Conservation (phyloP, 1,140 invertebrate genomes). For the Sycophila sp. region DNA sequence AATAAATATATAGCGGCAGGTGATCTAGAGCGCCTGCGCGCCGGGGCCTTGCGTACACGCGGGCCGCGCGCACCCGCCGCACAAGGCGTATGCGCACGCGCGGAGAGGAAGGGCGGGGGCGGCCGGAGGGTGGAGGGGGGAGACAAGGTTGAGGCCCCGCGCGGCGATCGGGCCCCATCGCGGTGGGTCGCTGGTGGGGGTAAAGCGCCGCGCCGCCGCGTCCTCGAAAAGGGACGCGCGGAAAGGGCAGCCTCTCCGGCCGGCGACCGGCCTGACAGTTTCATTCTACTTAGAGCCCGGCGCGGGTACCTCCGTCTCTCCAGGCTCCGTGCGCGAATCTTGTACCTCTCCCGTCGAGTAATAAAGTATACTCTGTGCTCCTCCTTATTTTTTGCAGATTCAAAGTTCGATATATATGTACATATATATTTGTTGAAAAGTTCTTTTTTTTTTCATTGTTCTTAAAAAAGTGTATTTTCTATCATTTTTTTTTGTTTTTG, state of each 20-base stretch:
- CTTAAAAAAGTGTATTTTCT: too few species aligned
- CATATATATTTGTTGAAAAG: too few species aligned
- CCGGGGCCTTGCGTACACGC: too few species aligned
- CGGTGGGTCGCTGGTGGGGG: conserved; percentile 30
- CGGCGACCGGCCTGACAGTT: conserved; percentile 23
- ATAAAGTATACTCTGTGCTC: neutral
- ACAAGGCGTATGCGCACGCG: too few species aligned
- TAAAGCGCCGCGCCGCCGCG: neutral
- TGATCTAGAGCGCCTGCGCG: too few species aligned
- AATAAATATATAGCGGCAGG: too few species aligned
- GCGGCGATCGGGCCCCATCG: neutral
- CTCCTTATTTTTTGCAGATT: neutral
- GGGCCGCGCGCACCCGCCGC: too few species aligned
- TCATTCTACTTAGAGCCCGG: conserved; percentile 29
- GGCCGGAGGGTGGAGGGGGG: neutral
- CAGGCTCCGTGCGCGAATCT: neutral
- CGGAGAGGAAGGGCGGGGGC: neutral
- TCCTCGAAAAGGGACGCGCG: neutral
- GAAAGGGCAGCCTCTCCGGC: conserved; percentile 22
- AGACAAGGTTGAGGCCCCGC: conserved; percentile 23
- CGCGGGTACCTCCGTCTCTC: neutral
- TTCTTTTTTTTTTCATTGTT: too few species aligned
- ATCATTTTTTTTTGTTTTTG: too few species aligned
- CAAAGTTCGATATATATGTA: neutral
- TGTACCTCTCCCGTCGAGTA: too few species aligned